Percentiles rank a stretch among this genome's conserved stretches.
These are phyloP conservation scores for Cephalopachus bancanus DNA, from an alignment of 2,797 vertebrate species.

Conservation along the genomic window DNA sequence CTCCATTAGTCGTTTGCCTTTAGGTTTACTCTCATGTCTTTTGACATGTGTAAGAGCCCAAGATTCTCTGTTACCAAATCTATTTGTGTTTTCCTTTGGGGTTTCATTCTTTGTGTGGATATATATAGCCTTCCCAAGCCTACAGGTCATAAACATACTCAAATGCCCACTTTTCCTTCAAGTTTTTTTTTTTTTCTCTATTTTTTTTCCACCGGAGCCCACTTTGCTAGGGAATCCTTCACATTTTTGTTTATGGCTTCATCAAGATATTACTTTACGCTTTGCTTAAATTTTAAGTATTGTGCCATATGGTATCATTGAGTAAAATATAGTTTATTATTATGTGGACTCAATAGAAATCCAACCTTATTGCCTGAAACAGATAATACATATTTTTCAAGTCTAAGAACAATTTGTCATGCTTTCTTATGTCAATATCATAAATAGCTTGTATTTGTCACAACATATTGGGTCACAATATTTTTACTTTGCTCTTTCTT, in stretches of 20 bases:
- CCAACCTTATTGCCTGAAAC: slow-evolving; percentile 37
- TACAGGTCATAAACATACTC: slow-evolving; percentile 45
- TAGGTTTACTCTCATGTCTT: background rate
- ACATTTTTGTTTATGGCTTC: background rate
- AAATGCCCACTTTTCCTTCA: slow-evolving; percentile 48
- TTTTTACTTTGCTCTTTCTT: slow-evolving; percentile 36
- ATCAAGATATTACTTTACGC: slow-evolving; percentile 45
- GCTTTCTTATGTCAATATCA: slow-evolving; percentile 22
- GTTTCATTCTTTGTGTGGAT: background rate
- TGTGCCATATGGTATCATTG: background rate
- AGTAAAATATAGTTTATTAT: background rate
- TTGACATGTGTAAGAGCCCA: background rate
- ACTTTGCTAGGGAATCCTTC: too few relatives aligned
- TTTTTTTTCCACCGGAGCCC: too few relatives aligned
- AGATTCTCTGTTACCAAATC: background rate
- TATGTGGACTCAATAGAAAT: slow-evolving; percentile 41
- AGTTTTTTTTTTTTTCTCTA: background rate
- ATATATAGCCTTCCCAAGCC: background rate
- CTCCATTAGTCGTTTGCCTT: background rate
- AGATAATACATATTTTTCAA: slow-evolving; percentile 40
- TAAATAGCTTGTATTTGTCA: slow-evolving; percentile 41
- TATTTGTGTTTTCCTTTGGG: background rate
- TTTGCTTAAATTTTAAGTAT: slow-evolving; percentile 40
- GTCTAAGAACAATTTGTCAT: slow-evolving; percentile 33
- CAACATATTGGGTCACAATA: background rate